These are phyloP conservation scores for Condylura cristata DNA, from an alignment of 2,113 vertebrate species.

Conservation along the genomic window DNA sequence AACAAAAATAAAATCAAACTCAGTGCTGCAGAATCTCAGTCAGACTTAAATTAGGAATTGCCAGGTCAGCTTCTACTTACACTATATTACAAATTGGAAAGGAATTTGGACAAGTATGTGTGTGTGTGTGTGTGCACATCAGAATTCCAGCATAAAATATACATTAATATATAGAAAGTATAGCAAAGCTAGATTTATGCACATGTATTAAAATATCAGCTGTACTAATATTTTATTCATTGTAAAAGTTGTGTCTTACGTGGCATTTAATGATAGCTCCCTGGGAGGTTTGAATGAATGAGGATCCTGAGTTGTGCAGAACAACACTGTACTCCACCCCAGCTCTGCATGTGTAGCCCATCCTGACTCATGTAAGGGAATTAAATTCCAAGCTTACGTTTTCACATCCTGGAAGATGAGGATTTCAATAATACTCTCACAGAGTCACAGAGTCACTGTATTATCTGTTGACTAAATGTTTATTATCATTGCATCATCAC, in stretches of 20 bases:
- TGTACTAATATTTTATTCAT: neutral
- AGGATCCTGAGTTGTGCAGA: neutral
- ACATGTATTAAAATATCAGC: neutral
- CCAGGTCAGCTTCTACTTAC: neutral
- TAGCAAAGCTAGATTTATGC: neutral
- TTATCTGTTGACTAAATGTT: neutral
- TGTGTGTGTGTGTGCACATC: neutral
- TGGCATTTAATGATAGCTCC: neutral
- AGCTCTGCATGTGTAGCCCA: neutral
- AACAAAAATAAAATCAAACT: neutral
- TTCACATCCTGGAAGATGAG: neutral
- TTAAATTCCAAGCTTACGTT: neutral
- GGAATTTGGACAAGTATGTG: neutral
- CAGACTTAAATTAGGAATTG: slow-evolving; percentile 2
- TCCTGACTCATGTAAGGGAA: neutral
- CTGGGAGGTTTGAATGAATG: neutral
- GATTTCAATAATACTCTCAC: neutral
- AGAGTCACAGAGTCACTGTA: too few species aligned
- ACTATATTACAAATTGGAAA: neutral
- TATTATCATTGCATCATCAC: neutral
- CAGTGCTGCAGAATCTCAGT: neutral
- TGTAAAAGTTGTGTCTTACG: neutral
- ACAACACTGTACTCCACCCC: neutral
- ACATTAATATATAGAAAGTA: neutral
- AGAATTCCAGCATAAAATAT: neutral